Conservation (phyloP, 2,797 vertebrate species). For the Zalophus californianus region DNA sequence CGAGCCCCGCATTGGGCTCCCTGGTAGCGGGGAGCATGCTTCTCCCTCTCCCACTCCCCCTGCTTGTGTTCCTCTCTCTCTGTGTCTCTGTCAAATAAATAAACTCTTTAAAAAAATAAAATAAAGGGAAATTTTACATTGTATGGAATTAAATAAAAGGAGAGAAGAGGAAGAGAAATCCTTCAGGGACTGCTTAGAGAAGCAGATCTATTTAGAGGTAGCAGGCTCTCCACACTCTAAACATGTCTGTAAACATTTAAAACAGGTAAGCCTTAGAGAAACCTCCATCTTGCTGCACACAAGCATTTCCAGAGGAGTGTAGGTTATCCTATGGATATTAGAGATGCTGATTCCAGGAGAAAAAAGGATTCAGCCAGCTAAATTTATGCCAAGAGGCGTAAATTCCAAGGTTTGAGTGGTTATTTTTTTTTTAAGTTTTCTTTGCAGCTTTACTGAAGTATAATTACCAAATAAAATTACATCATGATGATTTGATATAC, state of each 20-base stretch:
- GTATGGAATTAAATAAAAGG: slow-evolving; percentile 10
- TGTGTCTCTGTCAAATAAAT: too few species aligned
- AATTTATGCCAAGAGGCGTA: background rate
- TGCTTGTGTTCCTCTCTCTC: too few species aligned
- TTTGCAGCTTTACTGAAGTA: background rate
- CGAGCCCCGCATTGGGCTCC: too few species aligned
- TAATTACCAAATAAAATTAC: background rate
- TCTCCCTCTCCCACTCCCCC: too few species aligned
- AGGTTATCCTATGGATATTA: background rate
- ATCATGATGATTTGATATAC: background rate
- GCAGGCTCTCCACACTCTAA: background rate
- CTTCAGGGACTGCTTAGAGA: background rate
- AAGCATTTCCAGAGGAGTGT: background rate
- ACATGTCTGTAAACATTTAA: slow-evolving; percentile 25
- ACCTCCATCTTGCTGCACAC: background rate
- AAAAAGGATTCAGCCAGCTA: background rate
- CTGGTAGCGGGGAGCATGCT: too few species aligned
- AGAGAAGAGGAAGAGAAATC: background rate
- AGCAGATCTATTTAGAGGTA: background rate
- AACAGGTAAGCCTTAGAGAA: background rate
- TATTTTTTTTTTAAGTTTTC: background rate
- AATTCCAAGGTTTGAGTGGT: background rate
- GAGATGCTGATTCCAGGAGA: background rate
- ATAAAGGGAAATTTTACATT: background rate
- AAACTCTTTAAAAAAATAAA: too few species aligned